Conservation (phyloP, 1,140 invertebrate genomes). For the Drosophila sp. region DNA sequence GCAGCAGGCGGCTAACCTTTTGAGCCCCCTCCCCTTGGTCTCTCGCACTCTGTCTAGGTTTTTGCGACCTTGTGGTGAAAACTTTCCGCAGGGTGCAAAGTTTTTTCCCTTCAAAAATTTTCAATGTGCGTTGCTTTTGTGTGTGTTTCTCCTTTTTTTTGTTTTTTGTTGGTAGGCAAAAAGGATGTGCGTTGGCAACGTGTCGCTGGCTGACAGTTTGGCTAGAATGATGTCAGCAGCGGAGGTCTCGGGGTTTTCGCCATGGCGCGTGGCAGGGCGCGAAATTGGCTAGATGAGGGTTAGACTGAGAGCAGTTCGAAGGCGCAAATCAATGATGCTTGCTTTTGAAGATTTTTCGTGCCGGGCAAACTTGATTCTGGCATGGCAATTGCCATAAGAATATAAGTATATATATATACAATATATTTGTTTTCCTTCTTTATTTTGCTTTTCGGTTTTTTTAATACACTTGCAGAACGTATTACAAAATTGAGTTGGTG, state of each 20-base stretch:
- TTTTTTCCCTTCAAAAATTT: constrained; percentile 40
- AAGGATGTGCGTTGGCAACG: constrained; percentile 62
- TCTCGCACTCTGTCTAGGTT: constrained; percentile 32
- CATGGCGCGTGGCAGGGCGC: constrained; percentile 43
- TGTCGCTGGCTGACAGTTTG: constrained; percentile 55
- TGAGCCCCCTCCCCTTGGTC: not conserved
- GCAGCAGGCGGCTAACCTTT: constrained; percentile 19
- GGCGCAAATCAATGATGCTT: constrained; percentile 56
- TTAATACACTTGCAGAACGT: too few relatives aligned
- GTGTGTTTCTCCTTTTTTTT: not conserved
- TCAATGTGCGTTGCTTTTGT: not conserved
- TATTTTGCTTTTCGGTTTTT: not conserved
- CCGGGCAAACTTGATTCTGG: constrained; percentile 61
- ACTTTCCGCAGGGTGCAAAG: constrained; percentile 58
- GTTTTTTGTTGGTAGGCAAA: constrained; percentile 31
- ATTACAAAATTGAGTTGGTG: too few relatives aligned
- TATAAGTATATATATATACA: not conserved
- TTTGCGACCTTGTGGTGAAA: constrained; percentile 64
- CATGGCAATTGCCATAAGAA: constrained; percentile 35
- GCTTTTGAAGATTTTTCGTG: constrained; percentile 70
- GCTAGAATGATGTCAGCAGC: not conserved
- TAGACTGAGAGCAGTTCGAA: not conserved
- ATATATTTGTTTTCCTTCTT: not conserved
- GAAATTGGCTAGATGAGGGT: constrained; percentile 48
- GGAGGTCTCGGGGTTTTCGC: constrained; percentile 19